These are phyloP conservation scores for Caenorhabditis becei DNA, from an alignment of 2,888 invertebrate species.

Conservation along the genomic window DNA sequence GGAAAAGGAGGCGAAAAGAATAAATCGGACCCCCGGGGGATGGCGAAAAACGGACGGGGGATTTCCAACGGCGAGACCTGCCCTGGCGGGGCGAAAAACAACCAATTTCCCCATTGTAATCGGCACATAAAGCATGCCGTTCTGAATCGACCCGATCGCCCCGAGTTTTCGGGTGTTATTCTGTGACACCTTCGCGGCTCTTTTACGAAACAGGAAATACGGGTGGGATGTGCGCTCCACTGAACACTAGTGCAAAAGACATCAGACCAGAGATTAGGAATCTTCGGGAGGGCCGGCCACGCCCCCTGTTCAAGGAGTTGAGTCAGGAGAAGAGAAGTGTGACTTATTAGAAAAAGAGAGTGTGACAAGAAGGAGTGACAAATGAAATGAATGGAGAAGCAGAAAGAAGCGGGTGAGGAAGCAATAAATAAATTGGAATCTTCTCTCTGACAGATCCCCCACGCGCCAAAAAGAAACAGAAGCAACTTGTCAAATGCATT, in stretches of 20 bases:
- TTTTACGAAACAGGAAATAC: not conserved
- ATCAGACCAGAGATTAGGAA: not conserved
- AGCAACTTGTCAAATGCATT: conserved; percentile 10
- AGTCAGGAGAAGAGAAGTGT: not conserved
- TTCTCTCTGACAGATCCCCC: conserved; percentile 17
- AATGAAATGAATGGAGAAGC: conserved; percentile 35
- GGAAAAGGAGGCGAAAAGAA: conserved; percentile 13
- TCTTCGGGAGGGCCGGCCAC: not conserved
- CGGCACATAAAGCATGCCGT: conserved; percentile 11
- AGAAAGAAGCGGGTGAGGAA: conserved; percentile 30
- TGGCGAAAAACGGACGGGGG: conserved; percentile 16
- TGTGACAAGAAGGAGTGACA: conserved; percentile 23
- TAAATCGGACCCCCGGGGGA: conserved; percentile 55
- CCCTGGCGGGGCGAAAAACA: conserved; percentile 27
- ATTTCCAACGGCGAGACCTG: not conserved
- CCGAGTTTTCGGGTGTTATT: not conserved
- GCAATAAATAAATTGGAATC: conserved; percentile 60
- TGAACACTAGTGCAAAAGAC: conserved; percentile 3
- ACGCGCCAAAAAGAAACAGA: not conserved
- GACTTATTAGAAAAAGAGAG: conserved; percentile 37
- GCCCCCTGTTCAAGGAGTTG: conserved; percentile 5
- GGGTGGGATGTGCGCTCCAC: conserved; percentile 8
- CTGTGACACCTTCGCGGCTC: not conserved
- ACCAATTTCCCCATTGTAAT: conserved; percentile 39
- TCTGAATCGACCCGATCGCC: not conserved